phyloP scores from a whole-genome alignment of 1,140 invertebrate genomes.

The Aricia agestis region DNA sequence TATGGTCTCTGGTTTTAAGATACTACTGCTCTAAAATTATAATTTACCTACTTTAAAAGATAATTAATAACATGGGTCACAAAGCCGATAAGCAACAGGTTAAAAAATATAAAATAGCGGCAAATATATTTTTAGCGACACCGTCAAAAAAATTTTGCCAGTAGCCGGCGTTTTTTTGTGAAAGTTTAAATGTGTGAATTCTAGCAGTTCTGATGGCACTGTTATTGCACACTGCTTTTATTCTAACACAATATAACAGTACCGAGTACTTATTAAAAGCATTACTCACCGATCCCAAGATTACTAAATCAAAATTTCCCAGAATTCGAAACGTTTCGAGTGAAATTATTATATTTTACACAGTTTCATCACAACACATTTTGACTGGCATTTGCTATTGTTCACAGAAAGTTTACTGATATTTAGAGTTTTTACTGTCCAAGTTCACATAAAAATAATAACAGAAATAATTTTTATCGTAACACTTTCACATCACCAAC shows the following conservation, averaged over 20 bases:
- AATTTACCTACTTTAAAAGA: too few species aligned
- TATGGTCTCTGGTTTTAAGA: too few species aligned
- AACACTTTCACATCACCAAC: not conserved
- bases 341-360: conserved; percentile 34
- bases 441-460: conserved; percentile 20
- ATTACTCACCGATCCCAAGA: conserved; percentile 64
- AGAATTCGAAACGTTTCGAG: conserved; percentile 44
- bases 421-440: not conserved
- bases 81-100: too few species aligned
- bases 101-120: too few species aligned
- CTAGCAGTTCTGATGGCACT: not conserved
- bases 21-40: too few species aligned
- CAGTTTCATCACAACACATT: conserved; percentile 45
- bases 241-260: conserved; percentile 7
- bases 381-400: conserved; percentile 2
- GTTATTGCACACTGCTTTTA: conserved; percentile 7
- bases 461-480: conserved; percentile 5
- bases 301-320: conserved; percentile 65
- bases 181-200: conserved; percentile 2
- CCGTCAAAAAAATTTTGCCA: conserved; percentile 1
- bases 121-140: too few species aligned
- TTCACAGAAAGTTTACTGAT: not conserved
- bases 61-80: too few species aligned
- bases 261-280: conserved; percentile 11
- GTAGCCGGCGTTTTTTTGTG: conserved; percentile 28